Evolutionary conservation across 2,113 vertebrate genomes (phyloP), one percentile per base, ranked within the genome.

Genomic region (Cacatua alba): DNA sequence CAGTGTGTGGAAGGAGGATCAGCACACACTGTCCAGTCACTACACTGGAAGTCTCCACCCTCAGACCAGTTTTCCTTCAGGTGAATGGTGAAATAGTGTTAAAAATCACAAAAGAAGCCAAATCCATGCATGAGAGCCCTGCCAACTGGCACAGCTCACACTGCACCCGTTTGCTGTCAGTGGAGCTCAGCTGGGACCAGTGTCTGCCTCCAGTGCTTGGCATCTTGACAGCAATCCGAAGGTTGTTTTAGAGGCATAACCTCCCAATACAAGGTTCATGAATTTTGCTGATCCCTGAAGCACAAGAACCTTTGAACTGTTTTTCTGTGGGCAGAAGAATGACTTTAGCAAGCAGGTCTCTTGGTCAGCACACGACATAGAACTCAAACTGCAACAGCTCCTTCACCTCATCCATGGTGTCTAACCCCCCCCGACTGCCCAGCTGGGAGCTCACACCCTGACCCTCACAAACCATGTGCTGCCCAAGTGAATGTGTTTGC

Each of bases 381-480:
- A 81, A 43, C 48, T n/a, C 79, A 26, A 48, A 28, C 48, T 49
- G 8, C 52, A 57, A 16, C 21, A 59, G 55, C 24, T 39, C 46
- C 41, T 88, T 51, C 41, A 31, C 20, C 35, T 57, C 46, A 25
- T 2, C 59, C 41, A 20, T 11, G 13, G 25, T 33, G 49, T 33
- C 49, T n/a, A 25, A 89, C 17, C 1, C 6, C 20, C 7, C 6
- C 20, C 2, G 2, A 1, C 3, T 44, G n/a, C 31, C 31, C 20
- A 3, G 20, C 37, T 39, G 31, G 10, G 17, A 88, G 80, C 39
- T 86, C 51, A 11, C 6, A 23, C 25, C 55, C 60, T 49, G 52
- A n/a, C 12, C 39, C n/a, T 51, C 33, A 51, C 17, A 86, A 90
- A 67, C 19, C 44, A 24, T 15, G 0, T 0, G 10, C 29, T 51